phyloP scores from a whole-genome alignment of 2,797 vertebrate species.

The Nannoperca obscura region DNA sequence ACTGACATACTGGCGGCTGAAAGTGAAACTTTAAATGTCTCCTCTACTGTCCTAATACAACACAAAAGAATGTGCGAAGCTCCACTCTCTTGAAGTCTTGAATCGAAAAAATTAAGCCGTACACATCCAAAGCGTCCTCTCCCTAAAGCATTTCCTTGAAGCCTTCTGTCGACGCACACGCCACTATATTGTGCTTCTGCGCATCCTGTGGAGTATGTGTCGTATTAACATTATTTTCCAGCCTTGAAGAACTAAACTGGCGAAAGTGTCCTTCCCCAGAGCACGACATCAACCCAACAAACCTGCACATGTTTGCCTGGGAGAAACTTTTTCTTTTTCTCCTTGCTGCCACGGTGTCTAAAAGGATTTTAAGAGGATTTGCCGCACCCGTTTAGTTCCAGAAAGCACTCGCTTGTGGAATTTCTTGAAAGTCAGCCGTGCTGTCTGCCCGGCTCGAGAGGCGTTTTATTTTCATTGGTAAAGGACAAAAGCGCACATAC shows the following conservation, averaged over 20 bases:
- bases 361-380: constrained; percentile 90
- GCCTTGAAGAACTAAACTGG: constrained; percentile 76
- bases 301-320: constrained; percentile 84
- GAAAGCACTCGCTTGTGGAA: constrained; percentile 84
- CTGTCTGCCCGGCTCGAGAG: constrained; percentile 69
- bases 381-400: constrained; percentile 87
- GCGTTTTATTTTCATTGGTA: constrained; percentile 51
- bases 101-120: constrained; percentile 42
- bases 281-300: constrained; percentile 82
- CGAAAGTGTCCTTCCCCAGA: constrained; percentile 79
- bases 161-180: constrained; percentile 31
- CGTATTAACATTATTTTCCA: constrained; percentile 75
- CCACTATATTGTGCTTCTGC: constrained; percentile 25
- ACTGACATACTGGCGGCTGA: constrained; percentile 1
- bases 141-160: constrained; percentile 52
- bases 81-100: constrained; percentile 5
- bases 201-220: constrained; percentile 45
- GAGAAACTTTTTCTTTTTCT: constrained; percentile 82
- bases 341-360: constrained; percentile 80
- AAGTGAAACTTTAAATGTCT: constrained; percentile 8
- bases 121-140: constrained; percentile 42
- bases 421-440: constrained; percentile 87
- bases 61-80: constrained; percentile 26
- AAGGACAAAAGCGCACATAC: constrained; percentile 64
- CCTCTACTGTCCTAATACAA: constrained; percentile 19